phyloP scores from a whole-genome alignment of 2,113 vertebrate genomes.

The Stigmatopora nigra region DNA sequence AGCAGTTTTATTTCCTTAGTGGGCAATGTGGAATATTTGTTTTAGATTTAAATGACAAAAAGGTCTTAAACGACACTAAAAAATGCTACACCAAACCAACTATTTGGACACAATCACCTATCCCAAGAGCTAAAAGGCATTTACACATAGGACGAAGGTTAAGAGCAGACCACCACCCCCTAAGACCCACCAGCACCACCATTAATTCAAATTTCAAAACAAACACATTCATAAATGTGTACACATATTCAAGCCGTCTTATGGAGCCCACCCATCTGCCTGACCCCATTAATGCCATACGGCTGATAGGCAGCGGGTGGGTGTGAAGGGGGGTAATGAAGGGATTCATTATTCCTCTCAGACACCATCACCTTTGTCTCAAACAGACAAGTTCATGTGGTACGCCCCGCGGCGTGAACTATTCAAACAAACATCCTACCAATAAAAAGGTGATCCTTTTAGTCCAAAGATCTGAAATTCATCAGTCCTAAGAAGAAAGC shows the following conservation, averaged over 20 bases:
- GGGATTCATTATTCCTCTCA: constrained; percentile 53
- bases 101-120: background rate
- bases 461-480: constrained; percentile 13
- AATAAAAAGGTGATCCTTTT: background rate
- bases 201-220: constrained; percentile 9
- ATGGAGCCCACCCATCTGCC: constrained; percentile 58
- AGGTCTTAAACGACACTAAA: background rate
- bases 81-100: background rate
- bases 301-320: constrained; percentile 34
- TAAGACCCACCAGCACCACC: background rate
- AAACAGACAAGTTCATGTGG: constrained; percentile 28
- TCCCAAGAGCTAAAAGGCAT: background rate
- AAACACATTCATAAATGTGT: constrained; percentile 6
- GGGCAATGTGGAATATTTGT: background rate
- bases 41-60: background rate
- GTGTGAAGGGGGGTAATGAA: background rate
- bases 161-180: background rate
- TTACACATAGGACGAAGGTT: background rate
- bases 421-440: constrained; percentile 32
- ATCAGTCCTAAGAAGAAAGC: background rate
- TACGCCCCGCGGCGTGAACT: constrained; percentile 10
- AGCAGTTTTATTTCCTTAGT: background rate
- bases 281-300: constrained; percentile 66
- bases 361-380: constrained; percentile 40
- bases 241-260: constrained; percentile 36